Evolutionary conservation across 2,797 vertebrate genomes (phyloP).

Genomic region (Thalassophryne amazonica): DNA sequence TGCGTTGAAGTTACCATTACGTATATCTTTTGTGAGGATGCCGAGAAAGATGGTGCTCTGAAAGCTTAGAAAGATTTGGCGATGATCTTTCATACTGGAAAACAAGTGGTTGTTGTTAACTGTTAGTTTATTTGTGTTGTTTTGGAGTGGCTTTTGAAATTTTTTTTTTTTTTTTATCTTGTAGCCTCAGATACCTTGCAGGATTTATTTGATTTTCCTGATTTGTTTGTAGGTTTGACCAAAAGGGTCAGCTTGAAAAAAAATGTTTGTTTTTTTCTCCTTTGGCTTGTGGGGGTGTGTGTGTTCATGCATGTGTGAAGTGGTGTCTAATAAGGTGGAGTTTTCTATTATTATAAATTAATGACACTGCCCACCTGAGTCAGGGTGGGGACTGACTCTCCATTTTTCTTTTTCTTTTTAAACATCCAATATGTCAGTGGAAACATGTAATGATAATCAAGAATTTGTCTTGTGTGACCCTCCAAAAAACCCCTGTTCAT

Average conservation of each 20-base stretch:
- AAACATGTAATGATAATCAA: not conserved
- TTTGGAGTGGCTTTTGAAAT: conserved; percentile 32
- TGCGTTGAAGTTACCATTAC: conserved; percentile 31
- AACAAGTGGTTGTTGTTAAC: conserved; percentile 39
- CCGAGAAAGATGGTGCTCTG: conserved; percentile 51
- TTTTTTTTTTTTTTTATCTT: conserved; percentile 22
- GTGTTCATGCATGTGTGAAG: conserved; percentile 32
- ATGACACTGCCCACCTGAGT: not conserved
- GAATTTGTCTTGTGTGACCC: not conserved
- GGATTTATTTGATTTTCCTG: not conserved
- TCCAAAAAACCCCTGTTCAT: not conserved
- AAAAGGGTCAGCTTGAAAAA: conserved; percentile 3
- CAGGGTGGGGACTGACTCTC: too few species aligned
- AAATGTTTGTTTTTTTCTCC: not conserved
- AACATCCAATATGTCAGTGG: too few species aligned
- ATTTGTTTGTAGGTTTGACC: not conserved
- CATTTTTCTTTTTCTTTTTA: too few species aligned
- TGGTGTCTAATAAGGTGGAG: conserved; percentile 17
- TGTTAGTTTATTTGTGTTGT: conserved; percentile 28
- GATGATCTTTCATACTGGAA: conserved; percentile 37
- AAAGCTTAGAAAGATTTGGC: conserved; percentile 37
- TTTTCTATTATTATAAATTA: not conserved
- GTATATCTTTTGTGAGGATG: conserved; percentile 36
- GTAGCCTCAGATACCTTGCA: conserved; percentile 4
- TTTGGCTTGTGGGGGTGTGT: not conserved